Evolutionary conservation across 2,888 invertebrate genomes (phyloP).

Genomic region (Drosophila leonis): DNA sequence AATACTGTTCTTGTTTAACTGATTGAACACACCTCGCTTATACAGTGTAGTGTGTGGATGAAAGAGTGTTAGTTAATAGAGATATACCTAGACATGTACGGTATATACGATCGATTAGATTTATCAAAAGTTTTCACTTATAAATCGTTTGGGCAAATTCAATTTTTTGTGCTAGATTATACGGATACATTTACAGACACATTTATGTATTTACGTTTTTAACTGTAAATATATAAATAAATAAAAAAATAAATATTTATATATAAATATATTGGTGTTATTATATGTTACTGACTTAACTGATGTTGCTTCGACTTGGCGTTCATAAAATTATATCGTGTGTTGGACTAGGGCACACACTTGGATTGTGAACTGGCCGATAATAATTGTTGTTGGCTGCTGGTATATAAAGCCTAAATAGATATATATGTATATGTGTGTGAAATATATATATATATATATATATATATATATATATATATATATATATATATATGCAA

Average conservation of each 20-base stretch:
- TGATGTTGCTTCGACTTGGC: conserved; percentile 1
- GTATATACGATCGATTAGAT: neutral
- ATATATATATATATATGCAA: neutral
- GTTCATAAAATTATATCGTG: neutral
- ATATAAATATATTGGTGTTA: neutral
- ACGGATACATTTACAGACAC: no score
- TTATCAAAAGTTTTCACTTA: neutral
- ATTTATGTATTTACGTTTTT: no score
- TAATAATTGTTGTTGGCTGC: neutral
- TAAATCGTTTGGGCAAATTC: neutral
- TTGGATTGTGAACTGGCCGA: neutral
- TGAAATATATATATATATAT: neutral
- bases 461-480: neutral
- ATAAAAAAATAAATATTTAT: neutral
- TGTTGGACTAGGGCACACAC: conserved; percentile 1
- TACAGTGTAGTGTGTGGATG: neutral
- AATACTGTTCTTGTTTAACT: conserved; percentile 10
- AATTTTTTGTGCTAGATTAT: no score
- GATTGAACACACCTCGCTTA: neutral
- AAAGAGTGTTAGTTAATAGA: no score
- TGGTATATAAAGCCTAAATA: neutral
- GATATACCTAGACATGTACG: neutral
- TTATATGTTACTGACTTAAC: neutral
- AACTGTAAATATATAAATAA: no score
- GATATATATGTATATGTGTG: neutral